Percentiles rank a stretch among this genome's conserved stretches.
These are phyloP conservation scores for Baronia brevicornis DNA, from an alignment of 2,888 invertebrate genomes.

Conservation along the genomic window DNA sequence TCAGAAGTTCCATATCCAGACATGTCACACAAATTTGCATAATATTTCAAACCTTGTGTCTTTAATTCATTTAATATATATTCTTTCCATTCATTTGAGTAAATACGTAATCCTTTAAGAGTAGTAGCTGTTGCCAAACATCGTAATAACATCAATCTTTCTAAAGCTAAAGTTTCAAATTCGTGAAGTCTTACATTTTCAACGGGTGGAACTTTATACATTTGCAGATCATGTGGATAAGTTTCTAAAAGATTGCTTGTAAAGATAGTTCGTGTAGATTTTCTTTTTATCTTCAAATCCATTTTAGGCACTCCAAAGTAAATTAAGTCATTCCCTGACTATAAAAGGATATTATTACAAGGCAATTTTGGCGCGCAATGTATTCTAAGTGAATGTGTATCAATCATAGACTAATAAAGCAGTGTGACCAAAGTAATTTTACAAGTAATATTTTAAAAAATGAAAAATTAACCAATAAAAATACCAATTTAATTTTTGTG, in stretches of 20 bases:
- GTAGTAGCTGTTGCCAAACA: conserved; percentile 83
- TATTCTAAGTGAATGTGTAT: no score
- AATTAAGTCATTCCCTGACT: no score
- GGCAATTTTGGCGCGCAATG: conserved; percentile 13
- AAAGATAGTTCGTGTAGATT: conserved; percentile 44
- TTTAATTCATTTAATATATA: conserved; percentile 78
- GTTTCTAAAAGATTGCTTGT: conserved; percentile 65
- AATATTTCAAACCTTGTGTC: conserved; percentile 80
- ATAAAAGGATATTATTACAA: no score
- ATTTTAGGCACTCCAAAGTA: conserved; percentile 35
- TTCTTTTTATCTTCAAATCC: conserved; percentile 66
- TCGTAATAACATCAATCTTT: conserved; percentile 86
- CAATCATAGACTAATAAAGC: no score
- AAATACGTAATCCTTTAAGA: conserved; percentile 75
- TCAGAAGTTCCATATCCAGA: conserved; percentile 73
- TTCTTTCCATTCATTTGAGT: conserved; percentile 80
- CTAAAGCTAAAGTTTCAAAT: conserved; percentile 91
- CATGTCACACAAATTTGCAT: conserved; percentile 76
- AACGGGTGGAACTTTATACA: conserved; percentile 86
- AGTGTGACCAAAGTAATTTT: no score
- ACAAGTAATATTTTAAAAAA: no score
- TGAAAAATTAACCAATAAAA: no score
- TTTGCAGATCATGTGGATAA: conserved; percentile 85
- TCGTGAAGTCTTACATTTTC: conserved; percentile 85
- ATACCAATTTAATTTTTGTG: no score